phyloP scores from a whole-genome alignment of 2,797 vertebrate genomes.

The Sciurus carolinensis region DNA sequence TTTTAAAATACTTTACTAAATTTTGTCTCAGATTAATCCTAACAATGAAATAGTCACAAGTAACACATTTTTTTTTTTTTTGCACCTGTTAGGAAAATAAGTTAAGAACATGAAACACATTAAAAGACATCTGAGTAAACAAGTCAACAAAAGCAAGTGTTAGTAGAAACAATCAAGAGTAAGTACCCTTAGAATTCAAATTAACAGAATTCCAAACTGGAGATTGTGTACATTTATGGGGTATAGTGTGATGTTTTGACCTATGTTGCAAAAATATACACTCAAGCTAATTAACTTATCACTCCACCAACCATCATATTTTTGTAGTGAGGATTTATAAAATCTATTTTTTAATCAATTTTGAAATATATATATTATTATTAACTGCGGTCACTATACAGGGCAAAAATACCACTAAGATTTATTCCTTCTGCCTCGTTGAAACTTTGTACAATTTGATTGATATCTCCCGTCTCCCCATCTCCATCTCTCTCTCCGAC shows the following conservation, averaged over 20 bases:
- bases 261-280: not conserved
- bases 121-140: not conserved
- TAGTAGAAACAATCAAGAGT: not conserved
- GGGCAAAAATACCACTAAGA: not conserved
- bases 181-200: not conserved
- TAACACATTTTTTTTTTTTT: no score
- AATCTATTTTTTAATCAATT: not conserved
- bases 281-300: not conserved
- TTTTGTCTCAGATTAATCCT: constrained; percentile 15
- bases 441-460: not conserved
- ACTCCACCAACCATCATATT: not conserved
- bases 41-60: not conserved
- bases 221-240: not conserved
- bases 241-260: not conserved
- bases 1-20: not conserved
- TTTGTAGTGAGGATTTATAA: not conserved
- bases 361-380: not conserved
- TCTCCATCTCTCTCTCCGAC: no score
- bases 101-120: constrained; percentile 22
- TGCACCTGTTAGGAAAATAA: not conserved
- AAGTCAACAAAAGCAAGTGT: not conserved
- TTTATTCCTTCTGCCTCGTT: not conserved
- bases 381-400: not conserved
- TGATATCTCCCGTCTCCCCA: not conserved
- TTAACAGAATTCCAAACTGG: not conserved